Evolutionary conservation across 2,113 vertebrate genomes (phyloP), one percentile per base, ranked within the genome.

Genomic region (Clarias magur): DNA sequence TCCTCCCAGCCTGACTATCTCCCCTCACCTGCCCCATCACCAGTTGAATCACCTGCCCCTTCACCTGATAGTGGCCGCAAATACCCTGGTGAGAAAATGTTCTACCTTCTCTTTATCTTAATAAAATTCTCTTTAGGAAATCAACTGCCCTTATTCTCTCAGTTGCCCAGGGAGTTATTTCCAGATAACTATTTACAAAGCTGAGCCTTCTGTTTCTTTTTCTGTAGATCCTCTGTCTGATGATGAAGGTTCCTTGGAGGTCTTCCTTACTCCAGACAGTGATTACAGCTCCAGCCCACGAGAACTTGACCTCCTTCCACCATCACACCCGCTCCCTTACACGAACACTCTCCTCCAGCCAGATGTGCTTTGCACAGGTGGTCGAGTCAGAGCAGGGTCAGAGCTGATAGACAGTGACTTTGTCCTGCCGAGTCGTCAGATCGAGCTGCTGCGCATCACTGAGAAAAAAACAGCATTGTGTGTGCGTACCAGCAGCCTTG

Each of bases 401-500:
- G 96, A 96, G 90, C 93, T 96, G 87, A 96, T 97, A 0, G 97
- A 97, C 92, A 96, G 96, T 0, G 97, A 98, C 91, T 97, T 98
- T 0, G 96, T 98, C 86, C 95, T 97, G 75, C 97, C 97, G 63
- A 97, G 97, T 91, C 93, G 96, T 23, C 97, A 98, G 92, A 97
- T 98, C 0, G 97, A 98, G 91, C 94, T 98, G 83, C 89, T 98
- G 90, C 96, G 95, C 89, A 96, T 97, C 91, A 97, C 97, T 0
- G 97, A 97, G 92, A 98, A 97, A 94, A 93, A 96, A 3, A 97
- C 97, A 91, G 97, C 97, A 0, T 96, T 97, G 89, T 97, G 96
- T 0, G 96, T 98, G 1, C 95, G 97, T 6, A 98, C 97, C 91
- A 97, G 96, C 94, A 97, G 97, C 91, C 93, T 98, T 86, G 97